These are phyloP conservation scores for Dolichopus griseipennis DNA, from an alignment of 2,888 invertebrate species.

Conservation along the genomic window DNA sequence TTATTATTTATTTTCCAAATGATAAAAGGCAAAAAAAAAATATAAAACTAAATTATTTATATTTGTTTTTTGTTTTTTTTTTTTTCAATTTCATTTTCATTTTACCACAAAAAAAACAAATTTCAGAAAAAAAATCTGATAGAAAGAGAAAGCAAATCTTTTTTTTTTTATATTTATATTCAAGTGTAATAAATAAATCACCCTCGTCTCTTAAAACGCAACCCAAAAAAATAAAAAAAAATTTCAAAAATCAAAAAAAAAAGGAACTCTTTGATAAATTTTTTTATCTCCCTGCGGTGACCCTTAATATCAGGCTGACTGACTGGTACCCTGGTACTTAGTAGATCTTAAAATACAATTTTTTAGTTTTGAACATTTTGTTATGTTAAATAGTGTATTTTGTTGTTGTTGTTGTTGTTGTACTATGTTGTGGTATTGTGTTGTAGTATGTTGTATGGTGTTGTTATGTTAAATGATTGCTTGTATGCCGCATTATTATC, in stretches of 20 bases:
- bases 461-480: too few relatives aligned
- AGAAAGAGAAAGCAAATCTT: neutral
- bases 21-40: too few relatives aligned
- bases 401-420: too few relatives aligned
- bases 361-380: too few relatives aligned
- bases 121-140: neutral
- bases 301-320: neutral
- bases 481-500: too few relatives aligned
- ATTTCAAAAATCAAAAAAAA: neutral
- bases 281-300: neutral
- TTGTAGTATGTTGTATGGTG: too few relatives aligned
- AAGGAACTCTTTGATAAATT: neutral
- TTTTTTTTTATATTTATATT: neutral
- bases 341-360: too few relatives aligned
- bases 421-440: too few relatives aligned
- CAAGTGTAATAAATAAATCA: constrained; percentile 4
- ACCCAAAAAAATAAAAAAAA: neutral
- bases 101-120: neutral
- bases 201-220: neutral
- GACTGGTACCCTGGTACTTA: too few relatives aligned
- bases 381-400: too few relatives aligned
- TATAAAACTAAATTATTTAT: too few relatives aligned
- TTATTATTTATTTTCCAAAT: too few relatives aligned
- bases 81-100: neutral
- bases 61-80: neutral